Evolutionary conservation across 2,888 invertebrate species (phyloP).

Genomic region (Trachelus tabidus): DNA sequence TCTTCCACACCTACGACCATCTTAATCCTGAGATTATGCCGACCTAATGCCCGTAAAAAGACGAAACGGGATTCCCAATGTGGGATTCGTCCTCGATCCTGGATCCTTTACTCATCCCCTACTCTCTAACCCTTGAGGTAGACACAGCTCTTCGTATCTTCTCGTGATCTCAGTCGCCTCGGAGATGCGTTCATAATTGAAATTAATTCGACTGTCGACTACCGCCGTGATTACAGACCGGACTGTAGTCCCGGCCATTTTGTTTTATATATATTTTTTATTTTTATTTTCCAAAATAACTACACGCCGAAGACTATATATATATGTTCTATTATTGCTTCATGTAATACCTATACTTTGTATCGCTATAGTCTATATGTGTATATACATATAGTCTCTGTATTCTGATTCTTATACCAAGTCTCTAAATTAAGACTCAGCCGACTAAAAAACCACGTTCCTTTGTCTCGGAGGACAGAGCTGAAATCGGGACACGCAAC

Average conservation of each 20-base stretch:
- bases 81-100: neutral
- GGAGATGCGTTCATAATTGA: constrained; percentile 23
- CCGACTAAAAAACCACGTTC: constrained; percentile 4
- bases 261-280: neutral
- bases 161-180: neutral
- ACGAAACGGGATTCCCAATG: constrained; percentile 16
- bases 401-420: neutral
- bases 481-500: constrained; percentile 47
- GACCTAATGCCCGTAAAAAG: constrained; percentile 42
- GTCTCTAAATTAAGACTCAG: neutral
- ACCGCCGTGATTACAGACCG: constrained; percentile 12
- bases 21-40: constrained; percentile 52
- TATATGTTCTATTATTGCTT: too few species aligned
- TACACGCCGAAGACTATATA: too few species aligned
- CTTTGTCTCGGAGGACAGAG: constrained; percentile 25
- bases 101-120: neutral
- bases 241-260: neutral
- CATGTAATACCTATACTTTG: neutral
- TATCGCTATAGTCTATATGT: neutral
- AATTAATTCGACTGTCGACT: constrained; percentile 26
- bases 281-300: too few species aligned
- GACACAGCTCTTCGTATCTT: neutral
- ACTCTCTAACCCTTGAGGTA: neutral
- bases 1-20: constrained; percentile 49
- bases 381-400: too few species aligned